Conservation (phyloP, 2,888 invertebrate genomes). For the Nasonia oneida region DNA sequence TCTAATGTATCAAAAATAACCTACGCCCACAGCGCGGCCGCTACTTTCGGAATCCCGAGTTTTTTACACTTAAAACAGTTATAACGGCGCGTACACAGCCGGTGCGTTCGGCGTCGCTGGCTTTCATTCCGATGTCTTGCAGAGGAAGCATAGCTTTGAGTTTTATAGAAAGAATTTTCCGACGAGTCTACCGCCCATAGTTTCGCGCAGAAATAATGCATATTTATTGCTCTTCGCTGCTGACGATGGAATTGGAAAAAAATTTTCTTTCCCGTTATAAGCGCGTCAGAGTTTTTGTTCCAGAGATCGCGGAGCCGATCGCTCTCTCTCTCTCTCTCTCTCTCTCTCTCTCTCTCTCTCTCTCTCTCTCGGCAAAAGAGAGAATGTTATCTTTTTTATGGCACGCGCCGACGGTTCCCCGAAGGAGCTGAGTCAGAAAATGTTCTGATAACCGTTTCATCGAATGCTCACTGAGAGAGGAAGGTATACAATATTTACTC, state of each 20-base stretch:
- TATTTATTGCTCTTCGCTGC: not conserved
- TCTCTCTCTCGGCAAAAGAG: too few species aligned
- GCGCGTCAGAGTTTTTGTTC: not conserved
- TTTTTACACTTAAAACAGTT: constrained; percentile 45
- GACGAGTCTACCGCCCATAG: not conserved
- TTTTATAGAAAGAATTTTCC: constrained; percentile 22
- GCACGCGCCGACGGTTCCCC: not conserved
- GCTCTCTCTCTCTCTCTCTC: not conserved
- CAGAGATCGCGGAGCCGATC: not conserved
- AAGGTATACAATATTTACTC: constrained; percentile 13
- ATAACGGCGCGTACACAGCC: constrained; percentile 42
- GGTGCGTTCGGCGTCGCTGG: not conserved
- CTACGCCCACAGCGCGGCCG: constrained; percentile 18
- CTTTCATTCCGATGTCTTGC: not conserved
- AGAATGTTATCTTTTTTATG: not conserved
- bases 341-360: too few species aligned
- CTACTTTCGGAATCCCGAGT: constrained; percentile 35
- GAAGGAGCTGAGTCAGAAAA: constrained; percentile 25
- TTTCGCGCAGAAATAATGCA: not conserved
- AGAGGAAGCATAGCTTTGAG: not conserved
- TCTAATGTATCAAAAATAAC: not conserved
- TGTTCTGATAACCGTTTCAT: constrained; percentile 18
- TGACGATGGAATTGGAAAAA: not conserved
- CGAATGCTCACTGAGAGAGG: not conserved
- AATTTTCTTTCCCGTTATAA: not conserved